phyloP scores from a whole-genome alignment of 1,140 invertebrate species.

The Mesaphorura yosii region DNA sequence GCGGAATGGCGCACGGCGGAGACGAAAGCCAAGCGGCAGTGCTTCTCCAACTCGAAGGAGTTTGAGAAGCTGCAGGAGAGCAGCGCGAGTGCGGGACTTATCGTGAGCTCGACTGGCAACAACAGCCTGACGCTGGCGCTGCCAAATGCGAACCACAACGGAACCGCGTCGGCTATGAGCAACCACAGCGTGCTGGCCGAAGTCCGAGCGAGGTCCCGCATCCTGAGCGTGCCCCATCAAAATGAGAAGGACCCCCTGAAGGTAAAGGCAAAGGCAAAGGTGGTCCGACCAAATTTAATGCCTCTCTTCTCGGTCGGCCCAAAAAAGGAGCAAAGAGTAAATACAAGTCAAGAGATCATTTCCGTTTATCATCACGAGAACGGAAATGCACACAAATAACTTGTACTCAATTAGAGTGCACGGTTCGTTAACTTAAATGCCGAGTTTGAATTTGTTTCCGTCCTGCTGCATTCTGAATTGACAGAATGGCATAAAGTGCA shows the following conservation, averaged over 20 bases:
- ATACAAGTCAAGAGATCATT: conserved; percentile 11
- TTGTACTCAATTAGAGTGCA: too few species aligned
- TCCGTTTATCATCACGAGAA: background rate
- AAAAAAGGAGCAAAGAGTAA: too few species aligned
- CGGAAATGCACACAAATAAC: too few species aligned
- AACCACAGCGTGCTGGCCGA: conserved; percentile 25
- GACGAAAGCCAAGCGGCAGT: conserved; percentile 70
- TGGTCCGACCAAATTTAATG: too few species aligned
- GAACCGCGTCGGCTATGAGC: conserved; percentile 3
- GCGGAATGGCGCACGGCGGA: conserved; percentile 74
- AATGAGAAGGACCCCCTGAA: conserved; percentile 57
- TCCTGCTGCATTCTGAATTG: too few species aligned
- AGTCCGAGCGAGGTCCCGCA: conserved; percentile 25
- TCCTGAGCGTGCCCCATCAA: conserved; percentile 33
- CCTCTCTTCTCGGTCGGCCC: too few species aligned
- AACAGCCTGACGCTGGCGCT: background rate
- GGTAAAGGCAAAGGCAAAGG: conserved; percentile 37
- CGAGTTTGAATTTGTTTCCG: too few species aligned
- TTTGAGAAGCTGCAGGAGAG: conserved; percentile 79
- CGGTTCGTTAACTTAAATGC: too few species aligned
- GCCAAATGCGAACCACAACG: background rate
- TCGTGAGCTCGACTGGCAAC: conserved; percentile 33
- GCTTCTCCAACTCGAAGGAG: conserved; percentile 65
- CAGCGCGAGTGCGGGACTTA: conserved; percentile 32
- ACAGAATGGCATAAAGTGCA: too few species aligned